phyloP scores from a whole-genome alignment of 2,113 vertebrate species.

The Xerus inauris region DNA sequence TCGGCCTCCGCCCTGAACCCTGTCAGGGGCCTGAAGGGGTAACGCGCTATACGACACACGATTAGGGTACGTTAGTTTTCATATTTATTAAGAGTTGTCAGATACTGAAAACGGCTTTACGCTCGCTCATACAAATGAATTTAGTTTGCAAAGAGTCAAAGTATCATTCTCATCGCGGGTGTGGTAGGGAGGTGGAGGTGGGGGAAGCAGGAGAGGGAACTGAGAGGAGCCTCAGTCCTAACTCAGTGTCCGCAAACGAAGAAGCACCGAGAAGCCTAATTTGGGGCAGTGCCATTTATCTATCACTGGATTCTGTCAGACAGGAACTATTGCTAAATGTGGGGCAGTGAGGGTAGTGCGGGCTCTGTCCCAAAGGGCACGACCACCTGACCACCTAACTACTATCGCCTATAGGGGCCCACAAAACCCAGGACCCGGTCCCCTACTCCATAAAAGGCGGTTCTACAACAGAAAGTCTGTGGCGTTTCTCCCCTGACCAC shows the following conservation, averaged over 20 bases:
- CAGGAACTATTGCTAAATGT: background rate
- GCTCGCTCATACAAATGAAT: conserved; percentile 83
- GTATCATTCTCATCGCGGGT: background rate
- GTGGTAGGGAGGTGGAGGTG: background rate
- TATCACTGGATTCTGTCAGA: background rate
- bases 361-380: background rate
- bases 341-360: background rate
- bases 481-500: background rate
- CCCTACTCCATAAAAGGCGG: background rate
- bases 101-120: conserved; percentile 83
- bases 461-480: background rate
- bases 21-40: conserved; percentile 56
- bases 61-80: conserved; percentile 79
- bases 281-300: background rate
- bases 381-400: background rate
- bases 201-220: background rate
- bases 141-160: conserved; percentile 80
- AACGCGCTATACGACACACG: conserved; percentile 65
- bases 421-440: background rate
- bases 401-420: rapidly evolving
- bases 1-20: conserved; percentile 61
- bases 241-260: background rate
- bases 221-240: background rate
- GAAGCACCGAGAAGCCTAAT: background rate
- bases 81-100: conserved; percentile 85